Evolutionary conservation across 1,140 invertebrate species (phyloP).

Genomic region (Calosoma granatense): DNA sequence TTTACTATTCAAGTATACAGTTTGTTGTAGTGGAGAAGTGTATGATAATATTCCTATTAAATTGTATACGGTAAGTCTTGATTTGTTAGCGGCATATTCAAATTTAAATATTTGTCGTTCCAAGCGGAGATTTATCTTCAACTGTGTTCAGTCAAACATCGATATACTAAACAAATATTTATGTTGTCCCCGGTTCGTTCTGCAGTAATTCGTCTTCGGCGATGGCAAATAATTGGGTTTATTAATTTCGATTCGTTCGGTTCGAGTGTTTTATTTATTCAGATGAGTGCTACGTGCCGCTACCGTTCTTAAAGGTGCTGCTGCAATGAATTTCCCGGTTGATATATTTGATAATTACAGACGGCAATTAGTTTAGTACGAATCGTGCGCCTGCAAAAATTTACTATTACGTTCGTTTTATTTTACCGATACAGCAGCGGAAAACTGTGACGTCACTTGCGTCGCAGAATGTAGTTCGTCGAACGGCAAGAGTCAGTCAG

Average conservation of each 20-base stretch:
- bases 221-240: constrained; percentile 5
- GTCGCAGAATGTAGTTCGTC: too few relatives aligned
- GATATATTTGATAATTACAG: constrained; percentile 5
- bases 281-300: neutral
- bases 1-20: too few relatives aligned
- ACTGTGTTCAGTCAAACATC: neutral
- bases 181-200: neutral
- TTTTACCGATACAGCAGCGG: too few relatives aligned
- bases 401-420: too few relatives aligned
- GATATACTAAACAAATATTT: constrained; percentile 1
- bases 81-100: neutral
- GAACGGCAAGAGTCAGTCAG: too few relatives aligned
- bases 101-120: neutral
- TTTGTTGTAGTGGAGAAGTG: too few relatives aligned
- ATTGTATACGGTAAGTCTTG: too few relatives aligned
- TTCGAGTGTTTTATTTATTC: neutral
- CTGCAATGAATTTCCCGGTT: neutral
- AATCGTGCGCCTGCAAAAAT: too few relatives aligned
- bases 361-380: neutral
- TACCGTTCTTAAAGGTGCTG: neutral
- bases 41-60: too few relatives aligned
- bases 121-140: neutral
- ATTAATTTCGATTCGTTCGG: constrained; percentile 1
- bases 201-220: neutral
- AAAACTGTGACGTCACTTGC: too few relatives aligned